Conservation (phyloP, 2,113 vertebrate species). For the Eubucco bourcierii region DNA sequence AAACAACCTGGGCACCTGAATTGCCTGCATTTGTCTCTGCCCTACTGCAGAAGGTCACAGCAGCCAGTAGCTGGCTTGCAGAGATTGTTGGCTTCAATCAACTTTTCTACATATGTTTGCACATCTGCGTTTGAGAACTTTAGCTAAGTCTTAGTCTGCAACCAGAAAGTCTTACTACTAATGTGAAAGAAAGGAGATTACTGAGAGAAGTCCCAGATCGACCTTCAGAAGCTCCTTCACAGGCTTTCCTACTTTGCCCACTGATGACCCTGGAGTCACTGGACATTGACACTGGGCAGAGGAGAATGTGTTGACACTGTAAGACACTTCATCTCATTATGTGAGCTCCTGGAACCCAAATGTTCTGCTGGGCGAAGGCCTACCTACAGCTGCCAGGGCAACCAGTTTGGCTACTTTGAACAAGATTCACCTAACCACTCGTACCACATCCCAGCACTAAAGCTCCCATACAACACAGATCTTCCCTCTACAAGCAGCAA, state of each 20-base stretch:
- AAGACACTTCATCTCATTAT: background rate
- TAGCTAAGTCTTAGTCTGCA: background rate
- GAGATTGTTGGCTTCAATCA: background rate
- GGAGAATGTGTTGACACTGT: background rate
- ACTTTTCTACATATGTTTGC: background rate
- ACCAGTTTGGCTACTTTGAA: background rate
- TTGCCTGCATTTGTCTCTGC: background rate
- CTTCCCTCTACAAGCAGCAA: conserved; percentile 43
- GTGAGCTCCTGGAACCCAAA: background rate
- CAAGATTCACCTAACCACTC: background rate
- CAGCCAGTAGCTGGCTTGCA: background rate
- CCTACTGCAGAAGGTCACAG: background rate
- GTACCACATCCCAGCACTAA: background rate
- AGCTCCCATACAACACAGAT: background rate
- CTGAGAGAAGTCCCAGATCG: background rate
- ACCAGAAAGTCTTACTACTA: background rate
- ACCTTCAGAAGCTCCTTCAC: background rate
- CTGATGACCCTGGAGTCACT: background rate
- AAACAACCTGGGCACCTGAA: background rate
- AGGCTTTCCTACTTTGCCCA: background rate
- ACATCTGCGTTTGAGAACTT: background rate
- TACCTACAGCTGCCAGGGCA: background rate
- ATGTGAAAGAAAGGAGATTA: background rate
- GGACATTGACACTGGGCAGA: background rate
- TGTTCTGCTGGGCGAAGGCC: background rate